These are phyloP conservation scores for Ditylenchus dipsaci DNA, from an alignment of 1,140 invertebrate species.

Conservation along the genomic window DNA sequence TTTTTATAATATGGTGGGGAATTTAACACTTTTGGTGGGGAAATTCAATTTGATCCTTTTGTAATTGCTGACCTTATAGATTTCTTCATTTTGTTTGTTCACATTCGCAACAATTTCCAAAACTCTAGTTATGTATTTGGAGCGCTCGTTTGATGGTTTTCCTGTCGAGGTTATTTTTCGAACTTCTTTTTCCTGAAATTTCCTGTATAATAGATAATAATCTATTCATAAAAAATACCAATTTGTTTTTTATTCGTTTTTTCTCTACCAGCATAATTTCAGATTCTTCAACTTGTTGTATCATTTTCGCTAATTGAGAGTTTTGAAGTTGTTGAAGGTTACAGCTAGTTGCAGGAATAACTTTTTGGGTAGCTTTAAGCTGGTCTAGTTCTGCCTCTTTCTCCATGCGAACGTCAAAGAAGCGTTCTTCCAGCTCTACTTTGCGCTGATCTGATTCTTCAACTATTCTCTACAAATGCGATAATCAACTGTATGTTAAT, in stretches of 20 bases:
- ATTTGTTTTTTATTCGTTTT: constrained; percentile 16
- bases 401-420: constrained; percentile 18
- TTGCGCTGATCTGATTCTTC: constrained; percentile 9
- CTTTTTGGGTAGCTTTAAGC: not conserved
- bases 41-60: too few species aligned
- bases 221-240: constrained; percentile 13
- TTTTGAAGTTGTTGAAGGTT: not conserved
- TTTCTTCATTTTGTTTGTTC: constrained; percentile 35
- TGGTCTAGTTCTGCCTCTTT: constrained; percentile 7
- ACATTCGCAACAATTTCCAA: constrained; percentile 29
- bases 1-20: too few species aligned
- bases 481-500: too few species aligned
- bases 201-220: not conserved
- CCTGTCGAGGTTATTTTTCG: not conserved
- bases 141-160: constrained; percentile 6
- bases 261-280: constrained; percentile 4
- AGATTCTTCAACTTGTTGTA: constrained; percentile 7
- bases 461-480: constrained; percentile 24
- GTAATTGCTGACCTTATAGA: constrained; percentile 13
- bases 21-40: too few species aligned
- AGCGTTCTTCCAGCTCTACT: constrained; percentile 14
- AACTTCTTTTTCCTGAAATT: constrained; percentile 26
- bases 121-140: constrained; percentile 23
- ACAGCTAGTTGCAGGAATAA: not conserved
- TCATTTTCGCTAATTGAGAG: constrained; percentile 3